These are phyloP conservation scores for Agriopis aurantiaria DNA, from an alignment of 2,888 invertebrate genomes.

Conservation along the genomic window DNA sequence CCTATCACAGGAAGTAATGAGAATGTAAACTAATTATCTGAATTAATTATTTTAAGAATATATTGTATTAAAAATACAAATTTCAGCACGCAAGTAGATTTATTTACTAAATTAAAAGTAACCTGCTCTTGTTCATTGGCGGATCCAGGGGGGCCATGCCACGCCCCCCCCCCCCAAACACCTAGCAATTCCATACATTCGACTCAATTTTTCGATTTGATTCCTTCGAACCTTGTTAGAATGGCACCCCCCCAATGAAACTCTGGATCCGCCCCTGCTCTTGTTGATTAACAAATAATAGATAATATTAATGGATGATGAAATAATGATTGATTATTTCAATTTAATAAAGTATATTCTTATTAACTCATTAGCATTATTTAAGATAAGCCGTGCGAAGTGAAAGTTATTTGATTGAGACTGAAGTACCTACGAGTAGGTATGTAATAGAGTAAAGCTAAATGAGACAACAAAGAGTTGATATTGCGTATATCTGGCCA, in stretches of 20 bases:
- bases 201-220: no score
- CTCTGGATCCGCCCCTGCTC: no score
- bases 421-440: conserved; percentile 17
- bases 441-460: conserved; percentile 7
- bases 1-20: background rate
- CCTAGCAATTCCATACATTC: no score
- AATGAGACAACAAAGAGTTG: background rate
- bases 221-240: no score
- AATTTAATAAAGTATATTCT: conserved; percentile 1
- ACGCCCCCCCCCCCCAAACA: no score
- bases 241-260: no score
- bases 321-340: conserved; percentile 16
- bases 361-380: background rate
- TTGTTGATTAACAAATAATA: background rate
- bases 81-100: no score
- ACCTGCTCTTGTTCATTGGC: no score
- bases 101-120: no score
- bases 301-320: conserved; percentile 16
- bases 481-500: background rate
- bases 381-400: conserved; percentile 22
- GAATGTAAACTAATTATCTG: background rate
- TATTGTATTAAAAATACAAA: no score
- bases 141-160: no score
- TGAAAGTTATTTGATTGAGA: conserved; percentile 29
- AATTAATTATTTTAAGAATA: background rate